These are phyloP conservation scores for Labroides dimidiatus DNA, from an alignment of 2,797 vertebrate species.

Conservation along the genomic window DNA sequence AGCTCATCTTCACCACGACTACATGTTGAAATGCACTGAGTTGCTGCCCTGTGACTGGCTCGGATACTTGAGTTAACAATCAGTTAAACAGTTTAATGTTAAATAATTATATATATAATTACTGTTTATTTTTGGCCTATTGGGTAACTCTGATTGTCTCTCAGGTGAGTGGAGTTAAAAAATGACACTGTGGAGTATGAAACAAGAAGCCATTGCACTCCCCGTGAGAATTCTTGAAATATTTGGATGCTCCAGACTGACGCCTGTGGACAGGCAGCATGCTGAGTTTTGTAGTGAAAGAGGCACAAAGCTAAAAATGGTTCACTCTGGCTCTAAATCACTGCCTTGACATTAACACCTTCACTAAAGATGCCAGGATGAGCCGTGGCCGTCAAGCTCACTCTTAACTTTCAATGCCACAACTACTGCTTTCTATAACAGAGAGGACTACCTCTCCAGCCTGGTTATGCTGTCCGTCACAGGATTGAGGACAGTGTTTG, in stretches of 20 bases:
- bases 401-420: constrained; percentile 29
- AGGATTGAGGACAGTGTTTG: constrained; percentile 22
- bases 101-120: too few species aligned
- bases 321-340: constrained; percentile 60
- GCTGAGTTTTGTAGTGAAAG: constrained; percentile 5
- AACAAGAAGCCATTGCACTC: constrained; percentile 8
- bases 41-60: too few species aligned
- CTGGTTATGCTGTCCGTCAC: not conserved
- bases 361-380: constrained; percentile 33
- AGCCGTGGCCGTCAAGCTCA: constrained; percentile 14
- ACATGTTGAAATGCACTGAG: too few species aligned
- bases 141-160: too few species aligned
- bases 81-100: too few species aligned
- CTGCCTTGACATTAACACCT: constrained; percentile 16
- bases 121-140: too few species aligned
- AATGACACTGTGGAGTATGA: too few species aligned
- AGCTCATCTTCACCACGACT: too few species aligned
- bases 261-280: constrained; percentile 10
- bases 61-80: too few species aligned
- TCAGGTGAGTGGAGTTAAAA: too few species aligned
- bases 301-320: constrained; percentile 31
- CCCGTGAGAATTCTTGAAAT: constrained; percentile 6
- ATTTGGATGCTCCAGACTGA: constrained; percentile 14
- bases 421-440: constrained; percentile 23
- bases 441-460: not conserved